Evolutionary conservation across 2,888 invertebrate genomes (phyloP), one percentile per base, ranked within the genome.

Genomic region (Cataglyphis rosenhaueri): DNA sequence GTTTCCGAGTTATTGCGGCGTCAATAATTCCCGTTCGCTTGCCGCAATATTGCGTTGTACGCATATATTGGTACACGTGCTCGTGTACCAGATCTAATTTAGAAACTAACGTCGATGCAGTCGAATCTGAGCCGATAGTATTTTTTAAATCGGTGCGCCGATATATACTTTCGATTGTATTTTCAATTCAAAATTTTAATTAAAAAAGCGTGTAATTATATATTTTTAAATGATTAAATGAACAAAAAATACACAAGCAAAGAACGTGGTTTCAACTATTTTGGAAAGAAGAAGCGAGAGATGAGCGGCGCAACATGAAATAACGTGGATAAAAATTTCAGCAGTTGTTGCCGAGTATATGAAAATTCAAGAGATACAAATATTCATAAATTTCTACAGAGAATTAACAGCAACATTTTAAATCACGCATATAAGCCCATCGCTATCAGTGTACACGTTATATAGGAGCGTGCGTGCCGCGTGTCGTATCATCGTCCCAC

Each of bases 1-100:
- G 82, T 89, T 87, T 82, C 76, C 84, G 85, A 83, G 83, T 84
- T 76, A 71, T 78, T 62, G 82, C 65, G 44, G 64, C 57, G 38
- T 81, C n/a, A 66, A 52, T 64, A 75, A 75, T 64, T 48, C 64
- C 75, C 41, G 32, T 32, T 21, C 55, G 10, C 62, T 75, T 65
- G 52, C 48, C 75, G 44, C 35, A 18, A 55, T 81, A 12, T 65
- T 62, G 68, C 64, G 44, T 75, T 59, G 38, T 18, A 52, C n/a
- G 29, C 41, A 32, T 64, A 12, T 25, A 48, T 59, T 29, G 35
- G 35, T 9, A 25, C 66, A 57, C 48, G 5, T 12, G n/a, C 44
- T 44, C 32, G 59, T 32, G 12, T 35, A 76, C 29, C 38, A 59
- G 44, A 71, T 79, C 59, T 61, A 70, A 70, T 71, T 44, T 44